A percentile compares a stretch with the other conserved stretches of the same genome.
Evolutionary conservation across 2,888 invertebrate genomes (phyloP).

Genomic region (Gortyna flavago): DNA sequence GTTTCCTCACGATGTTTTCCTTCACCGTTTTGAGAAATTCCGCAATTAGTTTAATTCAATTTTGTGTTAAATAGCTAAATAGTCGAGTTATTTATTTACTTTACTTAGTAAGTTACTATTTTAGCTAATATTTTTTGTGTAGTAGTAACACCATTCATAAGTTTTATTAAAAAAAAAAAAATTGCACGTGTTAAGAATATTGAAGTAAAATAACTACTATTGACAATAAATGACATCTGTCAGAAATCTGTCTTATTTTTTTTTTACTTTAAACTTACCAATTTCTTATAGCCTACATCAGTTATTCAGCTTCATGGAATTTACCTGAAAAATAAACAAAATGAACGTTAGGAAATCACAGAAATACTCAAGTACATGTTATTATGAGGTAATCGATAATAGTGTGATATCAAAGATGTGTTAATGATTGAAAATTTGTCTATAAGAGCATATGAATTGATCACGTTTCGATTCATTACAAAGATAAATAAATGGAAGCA

Average conservation of each 20-base stretch:
- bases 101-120: neutral
- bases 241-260: neutral
- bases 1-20: too few relatives aligned
- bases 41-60: neutral
- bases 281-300: too few relatives aligned
- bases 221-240: neutral
- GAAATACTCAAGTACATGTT: constrained; percentile 4
- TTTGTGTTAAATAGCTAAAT: neutral
- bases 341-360: constrained; percentile 28
- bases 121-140: neutral
- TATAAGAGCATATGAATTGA: constrained; percentile 20
- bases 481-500: constrained; percentile 24
- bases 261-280: constrained; percentile 25
- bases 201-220: neutral
- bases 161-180: neutral
- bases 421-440: neutral
- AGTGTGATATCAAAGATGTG: constrained; percentile 9
- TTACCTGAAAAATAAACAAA: constrained; percentile 54
- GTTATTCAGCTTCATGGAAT: neutral
- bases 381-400: constrained; percentile 36
- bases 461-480: constrained; percentile 49
- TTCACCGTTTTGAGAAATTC: neutral
- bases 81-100: constrained; percentile 21
- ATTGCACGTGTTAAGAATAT: neutral
- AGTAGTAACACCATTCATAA: neutral